Base-by-base conservation (phyloP, 2,113 vertebrate species). In the Ariopsis seemanni region DNA sequence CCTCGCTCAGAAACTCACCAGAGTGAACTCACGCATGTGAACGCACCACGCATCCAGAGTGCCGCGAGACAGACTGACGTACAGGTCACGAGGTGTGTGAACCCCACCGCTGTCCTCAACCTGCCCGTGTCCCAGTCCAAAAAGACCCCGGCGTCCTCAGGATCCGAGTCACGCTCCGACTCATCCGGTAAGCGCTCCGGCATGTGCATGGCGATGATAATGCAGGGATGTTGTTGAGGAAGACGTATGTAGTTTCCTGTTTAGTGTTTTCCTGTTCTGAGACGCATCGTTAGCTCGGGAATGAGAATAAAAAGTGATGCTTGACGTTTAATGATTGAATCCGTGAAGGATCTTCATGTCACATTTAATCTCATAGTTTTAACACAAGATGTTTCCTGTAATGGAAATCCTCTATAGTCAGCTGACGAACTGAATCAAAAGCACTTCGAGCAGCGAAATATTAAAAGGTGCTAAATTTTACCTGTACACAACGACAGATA, bases 161-260 rank as follows among this genome's bases (percentile, higher is more conserved):
- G 98, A 72, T 98, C 97, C 0, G 98, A 99, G 95, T 96, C 96
- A 65, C 97, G 95, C 84, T 97, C 96, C 14, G 97, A 99, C 88
- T 98, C 97, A 0, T 99, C 97, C 0, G 98, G 98, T 98, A 97
- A 98, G 97, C 88, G 91, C 58, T 71, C 88, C 80, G 42, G 12
- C 88, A 80, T 85, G 84, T 84, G 67, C 27, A 25, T 30, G 7
- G 10, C 1, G 1, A 22, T 7, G 4, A 48, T 18, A 25, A 25
- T 48, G 30, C 18, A 22, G 55, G 27, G 18, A 53, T 71, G 52
- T 71, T 22, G 15, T 55, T 57, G 2, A 55, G 62, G 65, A 87
- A 63, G 20, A 27, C 14, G 30, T 50, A 7, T 18, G 52, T 57
- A 7, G 25, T 34, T 82, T 82, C 79, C 57, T 82, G 79, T 42